Evolutionary conservation across 2,113 vertebrate genomes (phyloP).

Genomic region (Thunnus thynnus): DNA sequence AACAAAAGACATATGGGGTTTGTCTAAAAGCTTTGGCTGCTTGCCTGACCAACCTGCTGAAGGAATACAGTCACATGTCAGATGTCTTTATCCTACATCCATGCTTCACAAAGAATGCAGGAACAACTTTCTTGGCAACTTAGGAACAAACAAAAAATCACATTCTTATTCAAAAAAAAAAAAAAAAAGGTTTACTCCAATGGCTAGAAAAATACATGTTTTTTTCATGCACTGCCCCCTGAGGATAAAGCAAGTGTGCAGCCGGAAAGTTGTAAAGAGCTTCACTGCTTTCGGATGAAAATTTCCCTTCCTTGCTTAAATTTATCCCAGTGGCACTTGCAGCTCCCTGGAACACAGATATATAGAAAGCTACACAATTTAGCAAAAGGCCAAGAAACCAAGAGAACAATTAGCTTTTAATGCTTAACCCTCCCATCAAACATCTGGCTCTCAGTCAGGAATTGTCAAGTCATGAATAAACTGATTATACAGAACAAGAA

Average conservation of each 20-base stretch:
- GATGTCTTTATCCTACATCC: slow-evolving; percentile 3
- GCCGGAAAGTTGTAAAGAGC: neutral
- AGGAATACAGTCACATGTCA: too few species aligned
- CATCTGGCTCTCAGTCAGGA: neutral
- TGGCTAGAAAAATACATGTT: neutral
- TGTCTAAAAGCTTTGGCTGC: slow-evolving; percentile 28
- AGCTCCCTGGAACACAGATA: neutral
- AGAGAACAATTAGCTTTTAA: too few species aligned
- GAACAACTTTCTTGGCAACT: too few species aligned
- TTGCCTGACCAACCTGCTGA: neutral
- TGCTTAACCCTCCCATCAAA: neutral
- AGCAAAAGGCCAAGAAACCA: too few species aligned
- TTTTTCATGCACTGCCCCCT: neutral
- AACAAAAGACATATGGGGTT: slow-evolving; percentile 17
- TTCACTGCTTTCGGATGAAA: slow-evolving; percentile 5
- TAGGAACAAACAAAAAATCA: too few species aligned
- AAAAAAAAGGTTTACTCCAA: too few species aligned
- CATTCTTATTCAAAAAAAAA: too few species aligned
- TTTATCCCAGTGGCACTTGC: neutral
- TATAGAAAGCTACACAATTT: too few species aligned
- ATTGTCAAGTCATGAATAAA: slow-evolving; percentile 1
- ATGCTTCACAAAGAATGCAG: neutral
- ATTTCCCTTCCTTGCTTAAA: neutral
- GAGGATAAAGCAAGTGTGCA: neutral
- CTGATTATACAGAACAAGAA: neutral